Percentiles rank a stretch among this genome's conserved stretches.
phyloP scores from a whole-genome alignment of 2,888 invertebrate genomes.

The Netelia inedita region DNA sequence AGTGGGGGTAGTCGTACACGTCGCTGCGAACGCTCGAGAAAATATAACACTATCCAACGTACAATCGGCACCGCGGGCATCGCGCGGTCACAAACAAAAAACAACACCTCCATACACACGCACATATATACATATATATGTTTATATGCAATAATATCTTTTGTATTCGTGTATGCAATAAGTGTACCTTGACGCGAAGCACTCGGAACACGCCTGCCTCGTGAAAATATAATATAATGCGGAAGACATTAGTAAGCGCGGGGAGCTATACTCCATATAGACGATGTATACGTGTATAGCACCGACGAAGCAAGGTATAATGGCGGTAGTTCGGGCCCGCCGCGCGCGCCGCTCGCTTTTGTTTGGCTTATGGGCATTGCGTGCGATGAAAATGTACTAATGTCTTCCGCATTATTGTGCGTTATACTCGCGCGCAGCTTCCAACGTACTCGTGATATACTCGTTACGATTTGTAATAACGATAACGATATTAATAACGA shows the following conservation, averaged over 20 bases:
- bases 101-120: not conserved
- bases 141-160: not conserved
- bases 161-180: conserved; percentile 35
- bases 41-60: conserved; percentile 56
- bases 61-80: conserved; percentile 49
- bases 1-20: not conserved
- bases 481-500: not conserved
- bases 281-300: not conserved
- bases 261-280: conserved; percentile 7
- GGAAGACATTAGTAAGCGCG: conserved; percentile 64
- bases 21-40: conserved; percentile 50
- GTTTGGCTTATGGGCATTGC: conserved; percentile 67
- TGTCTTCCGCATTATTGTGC: conserved; percentile 67
- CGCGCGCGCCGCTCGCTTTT: conserved; percentile 55
- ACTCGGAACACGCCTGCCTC: conserved; percentile 60
- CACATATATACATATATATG: not conserved
- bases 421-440: conserved; percentile 34
- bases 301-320: conserved; percentile 35
- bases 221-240: conserved; percentile 67
- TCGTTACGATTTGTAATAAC: not conserved
- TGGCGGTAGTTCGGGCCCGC: conserved; percentile 42
- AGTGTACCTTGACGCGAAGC: conserved; percentile 61
- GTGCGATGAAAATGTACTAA: conserved; percentile 67
- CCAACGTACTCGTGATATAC: conserved; percentile 14
- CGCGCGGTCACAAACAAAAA: not conserved